phyloP scores from a whole-genome alignment of 2,888 invertebrate genomes.

The Lypha dubia region DNA sequence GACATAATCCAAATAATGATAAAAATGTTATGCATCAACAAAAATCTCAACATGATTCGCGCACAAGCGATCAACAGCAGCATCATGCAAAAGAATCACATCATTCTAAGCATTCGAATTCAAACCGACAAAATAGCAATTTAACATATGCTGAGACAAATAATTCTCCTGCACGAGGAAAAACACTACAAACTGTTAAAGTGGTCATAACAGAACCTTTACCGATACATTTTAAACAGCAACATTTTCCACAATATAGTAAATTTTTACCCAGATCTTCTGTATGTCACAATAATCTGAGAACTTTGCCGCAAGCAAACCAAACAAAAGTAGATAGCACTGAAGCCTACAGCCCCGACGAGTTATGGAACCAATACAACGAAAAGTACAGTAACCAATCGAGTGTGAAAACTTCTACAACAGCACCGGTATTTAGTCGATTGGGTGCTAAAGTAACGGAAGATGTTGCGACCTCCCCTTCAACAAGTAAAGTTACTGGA shows the following conservation, averaged over 20 bases:
- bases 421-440: slow-evolving; percentile 70
- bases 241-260: slow-evolving; percentile 35
- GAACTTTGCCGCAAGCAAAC: slow-evolving; percentile 23
- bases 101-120: neutral
- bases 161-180: neutral
- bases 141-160: neutral
- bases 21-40: slow-evolving; percentile 3
- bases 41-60: slow-evolving; percentile 11
- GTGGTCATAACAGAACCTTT: slow-evolving; percentile 66
- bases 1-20: neutral
- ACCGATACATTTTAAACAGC: slow-evolving; percentile 33
- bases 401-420: neutral
- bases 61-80: neutral
- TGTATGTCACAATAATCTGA: slow-evolving; percentile 53
- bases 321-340: slow-evolving; percentile 9
- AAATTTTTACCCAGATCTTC: slow-evolving; percentile 23
- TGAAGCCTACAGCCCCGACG: slow-evolving; percentile 71
- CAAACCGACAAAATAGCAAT: neutral
- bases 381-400: slow-evolving; percentile 26
- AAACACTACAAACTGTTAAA: slow-evolving; percentile 61
- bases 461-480: neutral
- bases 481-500: slow-evolving; percentile 36
- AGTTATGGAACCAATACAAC: slow-evolving; percentile 65
- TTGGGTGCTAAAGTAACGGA: slow-evolving; percentile 73
- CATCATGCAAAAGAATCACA: slow-evolving; percentile 12